These are phyloP conservation scores for Temnothorax unifasciatus DNA, from an alignment of 2,888 invertebrate species.

Conservation along the genomic window DNA sequence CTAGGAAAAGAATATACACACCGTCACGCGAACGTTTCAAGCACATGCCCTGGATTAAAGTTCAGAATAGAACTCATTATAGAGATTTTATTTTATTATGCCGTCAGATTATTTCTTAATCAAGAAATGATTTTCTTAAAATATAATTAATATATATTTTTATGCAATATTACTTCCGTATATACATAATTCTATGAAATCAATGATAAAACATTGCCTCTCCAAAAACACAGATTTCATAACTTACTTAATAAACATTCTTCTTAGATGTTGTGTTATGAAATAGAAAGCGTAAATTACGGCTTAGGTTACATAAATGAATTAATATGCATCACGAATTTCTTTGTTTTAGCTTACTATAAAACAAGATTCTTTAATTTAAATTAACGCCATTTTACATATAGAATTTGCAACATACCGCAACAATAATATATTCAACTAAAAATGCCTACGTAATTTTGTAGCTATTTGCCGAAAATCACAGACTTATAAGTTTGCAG, in stretches of 20 bases:
- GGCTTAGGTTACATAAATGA: neutral
- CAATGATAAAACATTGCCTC: neutral
- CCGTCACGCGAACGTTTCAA: neutral
- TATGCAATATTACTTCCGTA: neutral
- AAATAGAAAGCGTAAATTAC: slow-evolving; percentile 25
- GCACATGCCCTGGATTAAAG: slow-evolving; percentile 8
- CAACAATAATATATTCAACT: neutral
- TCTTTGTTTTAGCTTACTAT: neutral
- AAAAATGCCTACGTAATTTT: slow-evolving; percentile 26
- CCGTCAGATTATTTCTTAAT: neutral
- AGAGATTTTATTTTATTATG: neutral
- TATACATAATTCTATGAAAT: neutral
- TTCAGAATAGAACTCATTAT: neutral
- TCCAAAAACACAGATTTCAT: neutral
- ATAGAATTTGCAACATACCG: neutral
- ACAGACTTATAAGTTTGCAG: slow-evolving; percentile 7
- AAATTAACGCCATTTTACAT: neutral
- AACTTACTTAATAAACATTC: slow-evolving; percentile 7
- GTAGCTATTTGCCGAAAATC: neutral
- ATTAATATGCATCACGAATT: neutral
- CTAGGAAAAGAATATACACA: neutral
- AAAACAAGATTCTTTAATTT: neutral
- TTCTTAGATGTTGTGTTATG: neutral
- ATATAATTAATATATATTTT: neutral
- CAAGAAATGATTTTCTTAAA: neutral